Percentiles rank a stretch among this genome's conserved stretches.
Evolutionary conservation across 1,140 invertebrate species (phyloP).

Genomic region (Drosophila punjabiensis): DNA sequence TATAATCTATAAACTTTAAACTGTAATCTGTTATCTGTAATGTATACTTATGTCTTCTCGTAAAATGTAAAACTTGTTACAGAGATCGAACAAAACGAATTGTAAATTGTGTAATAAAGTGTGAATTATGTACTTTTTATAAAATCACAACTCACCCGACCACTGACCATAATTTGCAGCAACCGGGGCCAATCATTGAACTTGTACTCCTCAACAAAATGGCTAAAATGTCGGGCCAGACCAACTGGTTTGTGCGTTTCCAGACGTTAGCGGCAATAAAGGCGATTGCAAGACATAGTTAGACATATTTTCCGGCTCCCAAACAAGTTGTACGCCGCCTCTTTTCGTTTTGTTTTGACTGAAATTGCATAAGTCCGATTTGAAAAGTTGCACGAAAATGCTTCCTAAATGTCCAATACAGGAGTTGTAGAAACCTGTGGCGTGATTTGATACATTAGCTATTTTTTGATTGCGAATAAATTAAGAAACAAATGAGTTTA

Average conservation of each 20-base stretch:
- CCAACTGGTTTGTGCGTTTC: constrained; percentile 72
- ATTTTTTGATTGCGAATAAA: constrained; percentile 2
- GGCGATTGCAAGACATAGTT: constrained; percentile 52
- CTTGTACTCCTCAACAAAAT: constrained; percentile 62
- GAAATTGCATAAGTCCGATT: constrained; percentile 63
- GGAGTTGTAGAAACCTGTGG: constrained; percentile 16
- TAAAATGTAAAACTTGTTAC: constrained; percentile 60
- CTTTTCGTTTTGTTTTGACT: constrained; percentile 45
- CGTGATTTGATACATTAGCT: constrained; percentile 38
- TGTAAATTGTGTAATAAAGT: constrained; percentile 80
- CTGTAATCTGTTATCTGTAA: constrained; percentile 50
- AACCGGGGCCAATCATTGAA: constrained; percentile 70
- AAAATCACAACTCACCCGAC: constrained; percentile 67
- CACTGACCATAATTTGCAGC: constrained; percentile 29
- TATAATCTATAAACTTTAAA: constrained; percentile 49
- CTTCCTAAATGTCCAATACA: constrained; percentile 65
- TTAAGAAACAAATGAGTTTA: neutral
- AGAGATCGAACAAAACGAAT: constrained; percentile 65
- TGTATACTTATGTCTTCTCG: constrained; percentile 48
- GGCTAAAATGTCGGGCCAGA: constrained; percentile 48
- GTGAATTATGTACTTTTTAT: constrained; percentile 84
- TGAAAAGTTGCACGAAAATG: constrained; percentile 39
- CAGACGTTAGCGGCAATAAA: constrained; percentile 41
- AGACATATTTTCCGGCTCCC: constrained; percentile 66
- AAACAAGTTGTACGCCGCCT: constrained; percentile 60